These are phyloP conservation scores for Drosophila fulvimacula DNA, from an alignment of 2,888 invertebrate genomes.

Conservation along the genomic window DNA sequence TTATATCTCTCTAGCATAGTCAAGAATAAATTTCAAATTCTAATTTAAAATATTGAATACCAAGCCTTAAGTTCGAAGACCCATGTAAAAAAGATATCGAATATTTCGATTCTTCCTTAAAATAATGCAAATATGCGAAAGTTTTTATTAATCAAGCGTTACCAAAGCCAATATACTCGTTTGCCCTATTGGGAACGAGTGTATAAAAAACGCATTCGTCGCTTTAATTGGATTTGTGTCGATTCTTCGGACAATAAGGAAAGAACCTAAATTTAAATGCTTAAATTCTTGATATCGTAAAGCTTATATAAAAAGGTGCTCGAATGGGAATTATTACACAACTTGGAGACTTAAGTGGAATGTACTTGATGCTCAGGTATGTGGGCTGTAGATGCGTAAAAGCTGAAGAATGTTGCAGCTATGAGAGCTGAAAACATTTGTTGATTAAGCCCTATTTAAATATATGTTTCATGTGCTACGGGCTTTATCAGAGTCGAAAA, in stretches of 20 bases:
- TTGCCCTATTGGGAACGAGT: not conserved
- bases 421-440: not conserved
- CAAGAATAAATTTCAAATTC: not conserved
- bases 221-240: constrained; percentile 1
- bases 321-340: not conserved
- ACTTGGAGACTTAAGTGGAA: not conserved
- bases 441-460: no score
- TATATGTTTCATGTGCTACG: no score
- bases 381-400: not conserved
- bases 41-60: not conserved
- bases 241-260: not conserved
- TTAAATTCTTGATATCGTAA: not conserved
- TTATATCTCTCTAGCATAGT: no score
- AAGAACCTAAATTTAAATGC: not conserved
- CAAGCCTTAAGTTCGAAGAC: not conserved
- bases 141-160: no score
- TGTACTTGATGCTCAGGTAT: not conserved
- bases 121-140: no score
- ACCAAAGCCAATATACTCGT: not conserved
- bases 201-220: not conserved
- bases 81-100: no score
- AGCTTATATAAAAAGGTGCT: not conserved
- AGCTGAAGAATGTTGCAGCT: not conserved
- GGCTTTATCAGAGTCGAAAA: no score
- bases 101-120: no score